These are phyloP conservation scores for Onychomys leucogaster DNA, from an alignment of 2,797 vertebrate species.

Conservation along the genomic window DNA sequence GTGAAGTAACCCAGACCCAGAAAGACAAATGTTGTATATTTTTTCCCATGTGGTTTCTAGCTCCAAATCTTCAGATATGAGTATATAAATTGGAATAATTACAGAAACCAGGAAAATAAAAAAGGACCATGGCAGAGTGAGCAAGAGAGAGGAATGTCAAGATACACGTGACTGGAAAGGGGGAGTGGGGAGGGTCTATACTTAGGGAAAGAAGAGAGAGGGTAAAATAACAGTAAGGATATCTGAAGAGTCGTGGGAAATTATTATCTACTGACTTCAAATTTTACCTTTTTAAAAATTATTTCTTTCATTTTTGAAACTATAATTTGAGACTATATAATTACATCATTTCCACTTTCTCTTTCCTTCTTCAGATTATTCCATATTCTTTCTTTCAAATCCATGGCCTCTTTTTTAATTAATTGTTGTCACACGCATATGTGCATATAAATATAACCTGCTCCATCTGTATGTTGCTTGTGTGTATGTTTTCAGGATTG, in stretches of 20 bases:
- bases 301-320: not conserved
- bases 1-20: not conserved
- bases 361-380: not conserved
- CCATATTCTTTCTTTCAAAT: not conserved
- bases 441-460: not conserved
- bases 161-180: not conserved
- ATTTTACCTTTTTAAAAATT: not conserved
- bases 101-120: not conserved
- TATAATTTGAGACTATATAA: not conserved
- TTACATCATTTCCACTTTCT: not conserved
- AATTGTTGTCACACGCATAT: not conserved
- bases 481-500: not conserved
- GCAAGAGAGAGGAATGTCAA: not conserved
- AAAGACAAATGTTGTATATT: not conserved
- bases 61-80: not conserved
- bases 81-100: not conserved
- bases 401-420: not conserved
- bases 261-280: not conserved
- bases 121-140: not conserved
- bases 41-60: not conserved
- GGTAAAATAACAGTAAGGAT: not conserved
- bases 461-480: not conserved
- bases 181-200: not conserved
- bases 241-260: not conserved
- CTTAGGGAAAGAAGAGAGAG: not conserved